phyloP scores from a whole-genome alignment of 2,113 vertebrate genomes.

The Esox niger region DNA sequence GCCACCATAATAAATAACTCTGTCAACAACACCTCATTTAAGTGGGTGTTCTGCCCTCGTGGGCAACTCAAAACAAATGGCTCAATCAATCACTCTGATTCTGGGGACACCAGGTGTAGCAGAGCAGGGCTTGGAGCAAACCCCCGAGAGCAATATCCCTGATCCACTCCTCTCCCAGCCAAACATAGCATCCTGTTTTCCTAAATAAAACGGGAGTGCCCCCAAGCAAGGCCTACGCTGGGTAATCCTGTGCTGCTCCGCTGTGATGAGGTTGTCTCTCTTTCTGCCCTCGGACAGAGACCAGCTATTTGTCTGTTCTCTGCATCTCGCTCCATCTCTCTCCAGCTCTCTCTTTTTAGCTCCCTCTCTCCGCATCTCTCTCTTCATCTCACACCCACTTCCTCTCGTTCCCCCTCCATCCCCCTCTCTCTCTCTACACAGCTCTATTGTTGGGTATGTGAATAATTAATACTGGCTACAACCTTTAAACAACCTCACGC shows the following conservation, averaged over 20 bases:
- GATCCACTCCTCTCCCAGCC: conserved; percentile 13
- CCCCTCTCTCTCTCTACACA: conserved; percentile 7
- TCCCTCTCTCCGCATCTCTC: too few species aligned
- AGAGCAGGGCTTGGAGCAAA: conserved; percentile 39
- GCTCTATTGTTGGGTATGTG: conserved; percentile 59
- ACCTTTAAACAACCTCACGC: conserved; percentile 74
- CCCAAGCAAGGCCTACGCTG: conserved; percentile 38
- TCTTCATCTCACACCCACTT: too few species aligned
- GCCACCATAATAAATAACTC: conserved; percentile 73
- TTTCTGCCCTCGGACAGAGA: conserved; percentile 43
- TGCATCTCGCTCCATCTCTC: too few species aligned
- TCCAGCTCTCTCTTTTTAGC: too few species aligned
- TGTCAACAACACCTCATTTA: conserved; percentile 71
- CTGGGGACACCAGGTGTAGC: conserved; percentile 49
- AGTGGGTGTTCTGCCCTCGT: conserved; percentile 64
- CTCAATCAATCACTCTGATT: conserved; percentile 61
- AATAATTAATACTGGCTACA: conserved; percentile 72
- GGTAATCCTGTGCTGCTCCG: conserved; percentile 20
- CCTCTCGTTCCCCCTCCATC: too few species aligned
- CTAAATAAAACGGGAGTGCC: conserved; percentile 49
- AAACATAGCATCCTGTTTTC: conserved; percentile 58
- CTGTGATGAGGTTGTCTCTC: conserved; percentile 54
- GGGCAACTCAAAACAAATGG: conserved; percentile 75
- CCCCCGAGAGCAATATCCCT: conserved; percentile 34
- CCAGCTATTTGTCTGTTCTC: too few species aligned